Evolutionary conservation across 2,113 vertebrate species (phyloP).

Genomic region (Kryptolebias marmoratus): DNA sequence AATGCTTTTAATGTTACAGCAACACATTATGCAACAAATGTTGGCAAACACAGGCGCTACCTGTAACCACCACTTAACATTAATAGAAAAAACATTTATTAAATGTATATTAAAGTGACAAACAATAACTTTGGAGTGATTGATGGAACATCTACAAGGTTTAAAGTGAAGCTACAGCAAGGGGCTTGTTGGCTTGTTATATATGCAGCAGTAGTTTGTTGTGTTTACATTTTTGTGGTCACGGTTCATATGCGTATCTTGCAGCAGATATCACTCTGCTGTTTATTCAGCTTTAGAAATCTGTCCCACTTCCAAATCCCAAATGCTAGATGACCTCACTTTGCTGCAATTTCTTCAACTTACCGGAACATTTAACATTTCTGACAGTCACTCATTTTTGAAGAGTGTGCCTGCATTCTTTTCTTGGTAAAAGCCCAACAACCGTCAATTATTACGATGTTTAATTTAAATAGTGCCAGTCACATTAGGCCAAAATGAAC

Average conservation of each 20-base stretch:
- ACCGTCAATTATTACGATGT: neutral
- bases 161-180: neutral
- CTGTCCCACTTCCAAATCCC: constrained; percentile 3
- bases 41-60: neutral
- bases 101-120: neutral
- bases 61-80: too few relatives aligned
- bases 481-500: neutral
- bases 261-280: neutral
- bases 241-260: neutral
- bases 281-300: constrained; percentile 10
- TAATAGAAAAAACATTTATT: too few relatives aligned
- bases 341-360: neutral
- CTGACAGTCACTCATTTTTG: neutral
- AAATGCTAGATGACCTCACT: neutral
- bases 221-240: neutral
- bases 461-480: too few relatives aligned
- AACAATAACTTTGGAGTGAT: neutral
- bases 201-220: neutral
- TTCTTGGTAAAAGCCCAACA: too few relatives aligned
- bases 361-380: neutral
- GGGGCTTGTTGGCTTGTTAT: neutral
- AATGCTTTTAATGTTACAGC: neutral
- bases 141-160: neutral
- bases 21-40: neutral
- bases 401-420: neutral